phyloP scores from a whole-genome alignment of 2,888 invertebrate genomes.

The Leptinotarsa haldemani region DNA sequence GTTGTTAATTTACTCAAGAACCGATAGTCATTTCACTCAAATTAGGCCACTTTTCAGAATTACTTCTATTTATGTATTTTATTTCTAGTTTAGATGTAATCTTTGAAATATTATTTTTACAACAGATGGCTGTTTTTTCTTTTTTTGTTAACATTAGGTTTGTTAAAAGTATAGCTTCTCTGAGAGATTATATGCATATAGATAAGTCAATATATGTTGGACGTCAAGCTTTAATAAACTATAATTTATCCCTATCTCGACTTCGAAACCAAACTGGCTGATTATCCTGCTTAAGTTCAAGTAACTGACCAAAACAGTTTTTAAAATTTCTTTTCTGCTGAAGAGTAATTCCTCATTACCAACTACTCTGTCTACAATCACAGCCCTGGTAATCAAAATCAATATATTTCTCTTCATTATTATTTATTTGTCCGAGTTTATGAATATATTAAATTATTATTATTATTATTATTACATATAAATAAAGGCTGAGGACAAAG shows the following conservation, averaged over 20 bases:
- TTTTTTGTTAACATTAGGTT: conserved; percentile 43
- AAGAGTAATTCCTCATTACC: too few species aligned
- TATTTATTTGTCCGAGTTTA: too few species aligned
- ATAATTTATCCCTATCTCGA: conserved; percentile 9
- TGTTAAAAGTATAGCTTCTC: conserved; percentile 38
- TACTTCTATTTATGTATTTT: conserved; percentile 42
- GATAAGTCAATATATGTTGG: conserved; percentile 37
- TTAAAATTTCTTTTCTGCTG: too few species aligned
- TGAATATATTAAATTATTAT: too few species aligned
- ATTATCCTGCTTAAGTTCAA: neutral
- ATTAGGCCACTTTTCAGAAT: conserved; percentile 36
- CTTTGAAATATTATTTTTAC: conserved; percentile 46
- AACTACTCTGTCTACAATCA: too few species aligned
- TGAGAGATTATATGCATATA: conserved; percentile 34
- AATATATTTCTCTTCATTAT: too few species aligned
- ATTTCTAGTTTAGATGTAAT: conserved; percentile 40
- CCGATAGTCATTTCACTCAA: conserved; percentile 54
- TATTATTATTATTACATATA: too few species aligned
- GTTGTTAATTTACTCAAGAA: conserved; percentile 60
- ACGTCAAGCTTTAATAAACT: conserved; percentile 26
- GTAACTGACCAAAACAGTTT: too few species aligned
- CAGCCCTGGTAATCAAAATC: too few species aligned
- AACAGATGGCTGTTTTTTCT: conserved; percentile 42
- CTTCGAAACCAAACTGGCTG: neutral
- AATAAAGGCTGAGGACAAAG: too few species aligned